These are phyloP conservation scores for Bedellia somnulentella DNA, from an alignment of 2,888 invertebrate species.

Conservation along the genomic window DNA sequence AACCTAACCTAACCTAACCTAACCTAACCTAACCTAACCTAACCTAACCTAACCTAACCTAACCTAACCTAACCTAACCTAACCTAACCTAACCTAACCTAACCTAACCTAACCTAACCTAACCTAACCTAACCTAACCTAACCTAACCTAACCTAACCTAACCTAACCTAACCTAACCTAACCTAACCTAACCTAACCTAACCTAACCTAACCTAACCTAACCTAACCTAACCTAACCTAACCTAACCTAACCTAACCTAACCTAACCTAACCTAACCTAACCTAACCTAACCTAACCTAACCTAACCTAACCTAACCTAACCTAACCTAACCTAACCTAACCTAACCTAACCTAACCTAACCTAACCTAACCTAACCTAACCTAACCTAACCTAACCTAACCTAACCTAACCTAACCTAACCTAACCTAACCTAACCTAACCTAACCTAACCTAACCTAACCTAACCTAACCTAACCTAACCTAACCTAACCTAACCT, in stretches of 20 bases:
- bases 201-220: conserved; percentile 9
- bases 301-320: conserved; percentile 8
- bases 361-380: conserved; percentile 9
- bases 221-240: conserved; percentile 6
- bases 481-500: conserved; percentile 6
- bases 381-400: conserved; percentile 9
- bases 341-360: conserved; percentile 8
- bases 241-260: conserved; percentile 8
- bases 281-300: conserved; percentile 7
- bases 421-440: conserved; percentile 8
- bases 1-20: conserved; percentile 5
- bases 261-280: conserved; percentile 8
- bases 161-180: conserved; percentile 8
- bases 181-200: conserved; percentile 6
- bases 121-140: conserved; percentile 6
- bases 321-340: conserved; percentile 7
- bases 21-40: conserved; percentile 5
- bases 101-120: conserved; percentile 6
- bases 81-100: conserved; percentile 5
- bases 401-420: conserved; percentile 8
- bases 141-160: conserved; percentile 8
- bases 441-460: conserved; percentile 6
- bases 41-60: conserved; percentile 5
- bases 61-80: conserved; percentile 5
- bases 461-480: conserved; percentile 8